phyloP scores from a whole-genome alignment of 1,140 invertebrate species.

The Probaryconus sp. region DNA sequence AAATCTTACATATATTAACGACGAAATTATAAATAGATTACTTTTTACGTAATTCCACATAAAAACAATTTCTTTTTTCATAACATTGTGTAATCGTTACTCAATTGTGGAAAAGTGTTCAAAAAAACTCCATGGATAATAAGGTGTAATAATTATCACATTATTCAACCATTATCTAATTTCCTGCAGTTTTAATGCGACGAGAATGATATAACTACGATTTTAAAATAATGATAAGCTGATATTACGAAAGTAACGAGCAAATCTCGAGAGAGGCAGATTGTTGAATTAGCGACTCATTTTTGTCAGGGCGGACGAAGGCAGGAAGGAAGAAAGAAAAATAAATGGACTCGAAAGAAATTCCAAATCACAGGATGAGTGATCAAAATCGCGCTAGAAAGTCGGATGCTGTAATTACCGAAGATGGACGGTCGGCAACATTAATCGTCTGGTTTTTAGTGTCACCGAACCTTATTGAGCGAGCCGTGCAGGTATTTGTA shows the following conservation, averaged over 20 bases:
- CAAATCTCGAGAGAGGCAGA: background rate
- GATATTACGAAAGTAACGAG: too few species aligned
- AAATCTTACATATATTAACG: too few species aligned
- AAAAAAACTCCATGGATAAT: too few species aligned
- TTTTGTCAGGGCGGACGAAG: conserved; percentile 4
- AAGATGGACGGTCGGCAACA: conserved; percentile 29
- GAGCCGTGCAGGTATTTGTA: conserved; percentile 28
- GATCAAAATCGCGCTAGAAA: conserved; percentile 40
- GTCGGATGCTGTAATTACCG: conserved; percentile 43
- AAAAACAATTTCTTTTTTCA: too few species aligned
- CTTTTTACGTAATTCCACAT: too few species aligned
- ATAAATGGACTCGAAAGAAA: conserved; percentile 35
- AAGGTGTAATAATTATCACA: too few species aligned
- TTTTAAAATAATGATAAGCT: conserved; percentile 4
- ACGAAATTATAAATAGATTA: too few species aligned
- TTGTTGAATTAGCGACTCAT: conserved; percentile 28
- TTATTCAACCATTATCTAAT: too few species aligned
- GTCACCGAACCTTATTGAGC: conserved; percentile 44
- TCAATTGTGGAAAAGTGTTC: too few species aligned
- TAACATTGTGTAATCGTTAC: too few species aligned
- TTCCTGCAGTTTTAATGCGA: too few species aligned
- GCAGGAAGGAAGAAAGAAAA: conserved; percentile 21
- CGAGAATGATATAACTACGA: conserved; percentile 9
- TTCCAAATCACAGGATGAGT: conserved; percentile 30
- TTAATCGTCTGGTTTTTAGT: conserved; percentile 49